Evolutionary conservation across 2,888 invertebrate genomes (phyloP).

Genomic region (Frankliniella fusca): DNA sequence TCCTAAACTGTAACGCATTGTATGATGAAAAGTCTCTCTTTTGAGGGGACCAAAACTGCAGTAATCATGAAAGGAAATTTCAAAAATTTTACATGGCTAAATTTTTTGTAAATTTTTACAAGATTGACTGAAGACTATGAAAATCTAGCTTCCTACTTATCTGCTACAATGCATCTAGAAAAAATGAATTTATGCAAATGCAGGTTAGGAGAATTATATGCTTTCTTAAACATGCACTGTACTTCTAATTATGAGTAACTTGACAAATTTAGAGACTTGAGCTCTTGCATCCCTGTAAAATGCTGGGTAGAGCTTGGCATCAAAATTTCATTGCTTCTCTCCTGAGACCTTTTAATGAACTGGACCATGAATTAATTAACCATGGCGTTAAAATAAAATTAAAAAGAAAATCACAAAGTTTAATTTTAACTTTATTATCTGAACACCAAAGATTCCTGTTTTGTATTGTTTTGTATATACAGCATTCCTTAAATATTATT

Average conservation of each 20-base stretch:
- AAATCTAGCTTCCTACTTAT: not conserved
- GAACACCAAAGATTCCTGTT: conserved; percentile 2
- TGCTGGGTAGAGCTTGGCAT: no score
- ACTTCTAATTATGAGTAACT: no score
- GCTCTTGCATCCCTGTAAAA: no score
- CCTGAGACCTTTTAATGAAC: not conserved
- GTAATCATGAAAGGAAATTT: not conserved
- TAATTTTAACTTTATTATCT: not conserved
- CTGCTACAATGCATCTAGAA: not conserved
- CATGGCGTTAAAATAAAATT: not conserved
- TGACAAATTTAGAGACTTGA: no score
- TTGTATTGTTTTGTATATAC: not conserved
- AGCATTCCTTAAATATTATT: not conserved
- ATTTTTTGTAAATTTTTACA: not conserved
- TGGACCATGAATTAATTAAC: not conserved
- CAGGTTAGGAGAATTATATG: not conserved
- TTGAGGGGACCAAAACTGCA: no score
- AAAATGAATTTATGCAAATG: no score
- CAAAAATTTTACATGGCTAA: not conserved
- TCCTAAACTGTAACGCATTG: no score
- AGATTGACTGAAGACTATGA: not conserved
- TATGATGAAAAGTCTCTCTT: no score
- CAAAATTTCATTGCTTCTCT: not conserved
- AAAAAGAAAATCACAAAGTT: not conserved
- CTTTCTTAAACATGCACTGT: not conserved